Percentiles rank a stretch among this genome's conserved stretches.
Evolutionary conservation across 2,888 invertebrate species (phyloP).

Genomic region (Cenopis cana): DNA sequence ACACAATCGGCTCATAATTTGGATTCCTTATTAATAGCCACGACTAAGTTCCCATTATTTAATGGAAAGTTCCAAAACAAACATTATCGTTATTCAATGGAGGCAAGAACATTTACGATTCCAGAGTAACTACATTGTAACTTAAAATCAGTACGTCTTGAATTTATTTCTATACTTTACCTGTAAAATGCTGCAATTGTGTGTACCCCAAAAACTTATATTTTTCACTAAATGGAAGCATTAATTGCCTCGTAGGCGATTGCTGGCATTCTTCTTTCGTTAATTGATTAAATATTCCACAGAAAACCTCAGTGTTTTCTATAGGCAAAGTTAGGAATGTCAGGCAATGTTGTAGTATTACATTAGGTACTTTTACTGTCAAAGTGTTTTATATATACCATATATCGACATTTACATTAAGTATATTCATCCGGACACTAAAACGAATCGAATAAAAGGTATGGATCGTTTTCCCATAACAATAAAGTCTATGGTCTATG

Average conservation of each 20-base stretch:
- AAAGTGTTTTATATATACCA: too few species aligned
- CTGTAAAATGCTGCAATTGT: neutral
- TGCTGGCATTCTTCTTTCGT: too few species aligned
- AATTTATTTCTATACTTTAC: conserved; percentile 3
- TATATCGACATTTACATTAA: too few species aligned
- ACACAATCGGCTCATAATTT: conserved; percentile 15
- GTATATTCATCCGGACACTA: too few species aligned
- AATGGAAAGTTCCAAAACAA: conserved; percentile 36
- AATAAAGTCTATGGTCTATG: neutral
- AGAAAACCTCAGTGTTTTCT: too few species aligned
- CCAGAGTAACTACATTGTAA: neutral
- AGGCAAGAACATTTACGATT: conserved; percentile 17
- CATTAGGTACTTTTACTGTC: too few species aligned
- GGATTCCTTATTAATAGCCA: conserved; percentile 33
- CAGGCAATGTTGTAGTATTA: too few species aligned
- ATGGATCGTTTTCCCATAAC: conserved; percentile 4
- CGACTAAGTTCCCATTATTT: conserved; percentile 32
- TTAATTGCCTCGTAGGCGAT: too few species aligned
- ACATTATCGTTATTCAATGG: conserved; percentile 36
- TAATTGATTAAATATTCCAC: too few species aligned
- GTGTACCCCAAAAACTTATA: too few species aligned
- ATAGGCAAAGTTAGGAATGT: too few species aligned
- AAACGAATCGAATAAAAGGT: conserved; percentile 12
- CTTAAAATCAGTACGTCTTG: conserved; percentile 12
- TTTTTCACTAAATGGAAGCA: too few species aligned